Evolutionary conservation across 2,888 invertebrate genomes (phyloP).

Genomic region (Periphyllus acericola): DNA sequence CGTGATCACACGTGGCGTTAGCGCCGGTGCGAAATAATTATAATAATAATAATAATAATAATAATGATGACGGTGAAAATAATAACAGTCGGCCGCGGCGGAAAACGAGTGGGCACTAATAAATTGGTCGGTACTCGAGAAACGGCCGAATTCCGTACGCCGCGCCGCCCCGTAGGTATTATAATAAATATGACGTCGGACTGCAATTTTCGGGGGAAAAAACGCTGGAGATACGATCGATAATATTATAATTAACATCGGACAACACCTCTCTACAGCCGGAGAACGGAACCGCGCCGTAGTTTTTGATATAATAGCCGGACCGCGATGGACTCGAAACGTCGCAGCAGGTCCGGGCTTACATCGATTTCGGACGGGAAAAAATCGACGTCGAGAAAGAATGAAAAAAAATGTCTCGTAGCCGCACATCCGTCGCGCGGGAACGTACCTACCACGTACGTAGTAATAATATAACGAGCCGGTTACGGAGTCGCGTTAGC

Average conservation of each 20-base stretch:
- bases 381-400: not conserved
- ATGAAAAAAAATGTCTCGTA: not conserved
- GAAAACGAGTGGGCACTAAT: constrained; percentile 41
- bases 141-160: not conserved
- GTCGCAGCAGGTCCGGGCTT: not conserved
- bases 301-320: not conserved
- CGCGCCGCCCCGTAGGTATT: too few relatives aligned
- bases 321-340: not conserved
- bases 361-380: not conserved
- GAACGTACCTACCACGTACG: not conserved
- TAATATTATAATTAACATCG: constrained; percentile 28
- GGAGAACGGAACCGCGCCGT: not conserved
- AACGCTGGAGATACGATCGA: constrained; percentile 22
- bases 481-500: not conserved
- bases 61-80: constrained; percentile 6
- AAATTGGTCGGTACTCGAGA: constrained; percentile 6
- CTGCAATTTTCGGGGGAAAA: too few relatives aligned
- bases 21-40: not conserved
- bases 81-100: constrained; percentile 1
- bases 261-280: not conserved
- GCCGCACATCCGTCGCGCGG: not conserved
- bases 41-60: not conserved
- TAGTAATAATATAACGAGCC: not conserved
- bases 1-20: not conserved
- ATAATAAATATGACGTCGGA: not conserved